Percentiles rank a stretch among this genome's conserved stretches.
Conservation (phyloP, 2,113 vertebrate species). For the Cathartes aura region DNA sequence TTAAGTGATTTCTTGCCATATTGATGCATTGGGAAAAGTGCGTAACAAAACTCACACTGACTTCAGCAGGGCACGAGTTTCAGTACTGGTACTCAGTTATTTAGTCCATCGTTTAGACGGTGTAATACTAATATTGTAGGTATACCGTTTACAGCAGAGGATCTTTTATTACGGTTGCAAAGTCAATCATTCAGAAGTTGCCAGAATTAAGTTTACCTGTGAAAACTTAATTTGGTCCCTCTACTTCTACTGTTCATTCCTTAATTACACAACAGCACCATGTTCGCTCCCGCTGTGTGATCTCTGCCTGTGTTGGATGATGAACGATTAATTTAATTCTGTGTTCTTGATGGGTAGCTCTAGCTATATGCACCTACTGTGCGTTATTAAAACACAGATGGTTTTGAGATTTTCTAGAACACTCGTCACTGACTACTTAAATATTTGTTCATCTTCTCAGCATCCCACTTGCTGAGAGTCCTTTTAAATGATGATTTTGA, state of each 20-base stretch:
- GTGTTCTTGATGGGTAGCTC: background rate
- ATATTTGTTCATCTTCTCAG: conserved; percentile 31
- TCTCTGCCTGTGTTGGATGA: background rate
- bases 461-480: background rate
- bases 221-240: conserved; percentile 2
- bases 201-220: background rate
- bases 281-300: background rate
- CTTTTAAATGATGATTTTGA: background rate
- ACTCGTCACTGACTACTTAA: background rate
- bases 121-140: background rate
- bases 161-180: background rate
- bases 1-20: background rate
- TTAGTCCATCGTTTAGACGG: background rate
- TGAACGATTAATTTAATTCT: conserved; percentile 31
- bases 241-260: background rate
- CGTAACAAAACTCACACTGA: background rate
- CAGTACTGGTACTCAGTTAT: background rate
- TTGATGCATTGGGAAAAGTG: background rate
- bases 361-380: conserved; percentile 5
- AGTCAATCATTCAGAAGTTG: background rate
- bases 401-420: conserved; percentile 16
- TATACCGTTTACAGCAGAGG: background rate
- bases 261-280: background rate
- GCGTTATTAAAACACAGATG: conserved; percentile 32
- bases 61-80: background rate